phyloP scores from a whole-genome alignment of 2,888 invertebrate species.

The Eulithis prunata region DNA sequence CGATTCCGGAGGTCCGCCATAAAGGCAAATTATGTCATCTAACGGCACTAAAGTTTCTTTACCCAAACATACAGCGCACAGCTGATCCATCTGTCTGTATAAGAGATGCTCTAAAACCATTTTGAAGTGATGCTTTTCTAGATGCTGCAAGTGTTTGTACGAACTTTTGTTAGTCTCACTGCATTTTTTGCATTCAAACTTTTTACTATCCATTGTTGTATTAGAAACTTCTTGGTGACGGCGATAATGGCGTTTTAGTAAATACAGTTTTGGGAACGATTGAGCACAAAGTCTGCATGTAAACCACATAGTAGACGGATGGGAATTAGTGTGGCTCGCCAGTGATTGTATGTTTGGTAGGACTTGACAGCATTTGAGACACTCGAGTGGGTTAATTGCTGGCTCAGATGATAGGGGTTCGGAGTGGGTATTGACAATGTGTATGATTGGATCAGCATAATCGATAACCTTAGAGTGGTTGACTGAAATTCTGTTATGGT shows the following conservation, averaged over 20 bases:
- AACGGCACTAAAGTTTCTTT: slow-evolving; percentile 56
- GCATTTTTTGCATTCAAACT: slow-evolving; percentile 64
- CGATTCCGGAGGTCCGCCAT: slow-evolving; percentile 69
- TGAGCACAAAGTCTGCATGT: slow-evolving; percentile 69
- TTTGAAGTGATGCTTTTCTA: slow-evolving; percentile 76
- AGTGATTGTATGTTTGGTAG: slow-evolving; percentile 62
- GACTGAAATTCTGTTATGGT: slow-evolving; percentile 59
- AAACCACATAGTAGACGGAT: slow-evolving; percentile 75
- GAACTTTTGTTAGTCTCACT: slow-evolving; percentile 49
- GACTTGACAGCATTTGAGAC: slow-evolving; percentile 69
- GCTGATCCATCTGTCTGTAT: slow-evolving; percentile 57
- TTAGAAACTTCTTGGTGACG: background rate
- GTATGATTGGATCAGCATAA: slow-evolving; percentile 71
- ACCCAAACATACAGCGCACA: slow-evolving; percentile 70
- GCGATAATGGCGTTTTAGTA: slow-evolving; percentile 59
- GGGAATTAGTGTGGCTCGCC: slow-evolving; percentile 65
- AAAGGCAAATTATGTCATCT: slow-evolving; percentile 59
- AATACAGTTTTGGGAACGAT: slow-evolving; percentile 64
- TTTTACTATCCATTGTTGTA: slow-evolving; percentile 13
- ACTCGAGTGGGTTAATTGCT: slow-evolving; percentile 60
- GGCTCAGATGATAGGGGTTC: slow-evolving; percentile 46
- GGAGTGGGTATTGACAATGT: slow-evolving; percentile 59
- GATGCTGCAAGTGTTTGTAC: slow-evolving; percentile 62
- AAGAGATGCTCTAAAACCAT: slow-evolving; percentile 61
- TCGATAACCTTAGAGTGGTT: slow-evolving; percentile 66